A percentile compares a stretch with the other conserved stretches of the same genome.
Evolutionary conservation across 2,888 invertebrate species (phyloP).

Genomic region (Pterobdella sp.): DNA sequence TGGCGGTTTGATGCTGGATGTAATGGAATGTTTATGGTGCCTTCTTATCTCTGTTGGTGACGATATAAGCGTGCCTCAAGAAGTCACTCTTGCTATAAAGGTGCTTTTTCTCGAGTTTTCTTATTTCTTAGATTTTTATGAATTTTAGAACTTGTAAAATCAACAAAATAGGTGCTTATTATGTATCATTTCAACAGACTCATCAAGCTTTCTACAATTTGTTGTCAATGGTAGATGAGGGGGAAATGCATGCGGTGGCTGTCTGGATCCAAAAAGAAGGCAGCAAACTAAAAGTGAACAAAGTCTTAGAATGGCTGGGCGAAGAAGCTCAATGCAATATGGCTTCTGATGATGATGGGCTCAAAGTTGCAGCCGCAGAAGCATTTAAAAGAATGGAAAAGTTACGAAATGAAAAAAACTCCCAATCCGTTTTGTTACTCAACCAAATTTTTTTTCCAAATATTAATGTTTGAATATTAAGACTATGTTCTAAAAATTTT

Average conservation of each 20-base stretch:
- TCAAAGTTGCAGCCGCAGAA: too few relatives aligned
- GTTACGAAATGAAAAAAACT: neutral
- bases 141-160: too few relatives aligned
- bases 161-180: too few relatives aligned
- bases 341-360: neutral
- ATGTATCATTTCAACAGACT: too few relatives aligned
- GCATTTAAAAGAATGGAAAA: neutral
- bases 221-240: neutral
- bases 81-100: neutral
- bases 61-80: neutral
- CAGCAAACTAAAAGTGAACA: neutral
- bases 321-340: neutral
- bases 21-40: neutral
- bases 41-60: neutral
- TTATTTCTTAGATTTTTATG: too few relatives aligned
- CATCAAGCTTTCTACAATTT: constrained; percentile 10
- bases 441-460: neutral
- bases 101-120: neutral
- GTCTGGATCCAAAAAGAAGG: neutral
- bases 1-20: neutral
- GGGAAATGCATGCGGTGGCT: neutral
- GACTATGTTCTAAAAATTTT: too few relatives aligned
- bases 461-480: too few relatives aligned
- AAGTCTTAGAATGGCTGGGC: neutral
- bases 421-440: neutral